phyloP scores from a whole-genome alignment of 2,113 vertebrate genomes.

The Mobula hypostoma region DNA sequence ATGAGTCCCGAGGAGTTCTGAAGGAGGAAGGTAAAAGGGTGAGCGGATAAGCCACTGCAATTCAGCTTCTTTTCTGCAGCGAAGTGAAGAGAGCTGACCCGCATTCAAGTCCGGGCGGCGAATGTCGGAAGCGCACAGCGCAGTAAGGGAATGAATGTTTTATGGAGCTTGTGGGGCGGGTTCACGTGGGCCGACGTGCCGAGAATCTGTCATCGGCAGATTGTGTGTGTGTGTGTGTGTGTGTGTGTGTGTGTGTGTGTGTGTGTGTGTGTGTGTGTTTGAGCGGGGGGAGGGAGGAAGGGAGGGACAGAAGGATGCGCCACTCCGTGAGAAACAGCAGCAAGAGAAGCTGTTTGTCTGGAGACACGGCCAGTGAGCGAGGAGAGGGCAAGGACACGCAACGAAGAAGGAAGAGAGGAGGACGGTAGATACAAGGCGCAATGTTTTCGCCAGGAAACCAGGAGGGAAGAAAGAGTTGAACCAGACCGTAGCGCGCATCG shows the following conservation, averaged over 20 bases:
- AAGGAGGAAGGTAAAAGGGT: neutral
- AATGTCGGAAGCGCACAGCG: neutral
- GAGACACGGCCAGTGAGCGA: neutral
- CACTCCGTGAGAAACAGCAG: neutral
- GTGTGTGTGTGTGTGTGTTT: no score
- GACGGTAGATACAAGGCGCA: neutral
- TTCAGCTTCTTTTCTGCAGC: no score
- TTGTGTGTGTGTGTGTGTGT: neutral
- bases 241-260: no score
- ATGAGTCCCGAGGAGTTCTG: neutral
- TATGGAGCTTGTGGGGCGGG: constrained; percentile 15
- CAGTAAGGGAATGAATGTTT: constrained; percentile 33
- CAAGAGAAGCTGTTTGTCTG: neutral
- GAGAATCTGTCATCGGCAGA: constrained; percentile 22
- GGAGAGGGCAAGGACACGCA: neutral
- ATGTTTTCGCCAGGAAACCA: no score
- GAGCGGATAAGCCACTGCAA: neutral
- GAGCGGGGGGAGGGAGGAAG: neutral
- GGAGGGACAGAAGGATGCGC: neutral
- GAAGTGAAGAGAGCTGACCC: neutral
- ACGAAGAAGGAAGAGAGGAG: neutral
- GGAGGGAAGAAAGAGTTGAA: neutral
- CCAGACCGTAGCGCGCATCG: neutral
- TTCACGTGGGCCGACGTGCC: constrained; percentile 23
- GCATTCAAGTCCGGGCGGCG: neutral